These are phyloP conservation scores for Aphis gossypii DNA, from an alignment of 1,140 invertebrate genomes.

Conservation along the genomic window DNA sequence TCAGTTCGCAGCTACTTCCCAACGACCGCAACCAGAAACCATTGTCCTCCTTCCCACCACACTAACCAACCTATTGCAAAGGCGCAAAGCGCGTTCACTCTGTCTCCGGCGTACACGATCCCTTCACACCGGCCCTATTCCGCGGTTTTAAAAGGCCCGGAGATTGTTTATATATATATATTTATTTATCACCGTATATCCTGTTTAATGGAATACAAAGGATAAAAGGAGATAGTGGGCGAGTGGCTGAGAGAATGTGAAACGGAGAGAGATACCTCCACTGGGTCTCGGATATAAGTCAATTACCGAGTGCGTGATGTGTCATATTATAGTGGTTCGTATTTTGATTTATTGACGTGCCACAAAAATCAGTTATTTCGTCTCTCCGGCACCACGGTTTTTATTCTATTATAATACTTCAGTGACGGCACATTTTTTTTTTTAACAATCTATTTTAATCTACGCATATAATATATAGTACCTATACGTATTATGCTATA, in stretches of 20 bases:
- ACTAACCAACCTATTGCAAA: not conserved
- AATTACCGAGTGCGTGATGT: slow-evolving; percentile 50
- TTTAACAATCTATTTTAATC: not conserved
- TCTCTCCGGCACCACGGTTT: not conserved
- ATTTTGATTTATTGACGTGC: slow-evolving; percentile 45
- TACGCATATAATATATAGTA: not conserved
- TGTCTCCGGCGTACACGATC: not conserved
- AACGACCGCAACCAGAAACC: not conserved
- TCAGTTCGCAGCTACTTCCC: not conserved
- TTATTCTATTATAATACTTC: not conserved
- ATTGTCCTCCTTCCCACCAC: not conserved
- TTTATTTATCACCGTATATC: slow-evolving; percentile 36
- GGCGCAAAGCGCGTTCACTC: not conserved
- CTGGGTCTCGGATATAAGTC: slow-evolving; percentile 44
- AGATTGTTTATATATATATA: slow-evolving; percentile 27
- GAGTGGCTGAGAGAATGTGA: not conserved
- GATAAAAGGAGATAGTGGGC: not conserved
- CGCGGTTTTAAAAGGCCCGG: not conserved
- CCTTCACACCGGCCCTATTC: not conserved
- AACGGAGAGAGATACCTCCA: not conserved
- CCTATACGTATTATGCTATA: not conserved
- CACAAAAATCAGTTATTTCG: not conserved
- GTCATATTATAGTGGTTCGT: slow-evolving; percentile 10
- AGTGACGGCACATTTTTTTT: not conserved
- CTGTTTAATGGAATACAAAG: not conserved